These are phyloP conservation scores for Pegoplata infirma DNA, from an alignment of 2,888 invertebrate genomes.

Conservation along the genomic window DNA sequence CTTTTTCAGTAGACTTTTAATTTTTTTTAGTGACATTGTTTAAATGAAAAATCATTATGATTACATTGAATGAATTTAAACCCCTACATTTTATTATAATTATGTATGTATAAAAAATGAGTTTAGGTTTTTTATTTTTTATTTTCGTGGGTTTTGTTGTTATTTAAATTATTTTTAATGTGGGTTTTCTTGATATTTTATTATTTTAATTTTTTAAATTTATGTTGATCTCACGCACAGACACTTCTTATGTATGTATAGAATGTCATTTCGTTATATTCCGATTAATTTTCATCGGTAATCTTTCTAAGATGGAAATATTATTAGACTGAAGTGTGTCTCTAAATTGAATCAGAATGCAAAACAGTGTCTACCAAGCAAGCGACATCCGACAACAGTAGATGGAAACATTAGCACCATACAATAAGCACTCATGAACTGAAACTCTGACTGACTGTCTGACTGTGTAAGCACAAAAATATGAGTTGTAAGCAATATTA, in stretches of 20 bases:
- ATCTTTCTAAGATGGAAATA: slow-evolving; percentile 54
- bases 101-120: too few species aligned
- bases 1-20: slow-evolving; percentile 29
- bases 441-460: too few species aligned
- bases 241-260: slow-evolving; percentile 41
- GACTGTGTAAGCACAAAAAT: slow-evolving; percentile 42
- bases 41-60: slow-evolving; percentile 36
- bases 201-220: slow-evolving; percentile 11
- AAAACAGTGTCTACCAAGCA: slow-evolving; percentile 48
- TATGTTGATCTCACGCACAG: slow-evolving; percentile 59
- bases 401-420: slow-evolving; percentile 57
- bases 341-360: slow-evolving; percentile 55
- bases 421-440: slow-evolving; percentile 57
- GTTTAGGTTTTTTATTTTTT: slow-evolving; percentile 10
- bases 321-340: slow-evolving; percentile 59
- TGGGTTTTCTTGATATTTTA: slow-evolving; percentile 23
- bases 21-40: slow-evolving; percentile 13
- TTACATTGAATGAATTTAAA: slow-evolving; percentile 12
- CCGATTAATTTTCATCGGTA: slow-evolving; percentile 52
- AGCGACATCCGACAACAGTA: slow-evolving; percentile 51
- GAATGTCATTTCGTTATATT: slow-evolving; percentile 43
- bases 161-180: slow-evolving; percentile 32
- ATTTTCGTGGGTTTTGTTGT: not conserved
- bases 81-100: slow-evolving; percentile 14
- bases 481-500: slow-evolving; percentile 35